Conservation (phyloP, 2,797 vertebrate species). For the Sternarchorhynchus goeldii region DNA sequence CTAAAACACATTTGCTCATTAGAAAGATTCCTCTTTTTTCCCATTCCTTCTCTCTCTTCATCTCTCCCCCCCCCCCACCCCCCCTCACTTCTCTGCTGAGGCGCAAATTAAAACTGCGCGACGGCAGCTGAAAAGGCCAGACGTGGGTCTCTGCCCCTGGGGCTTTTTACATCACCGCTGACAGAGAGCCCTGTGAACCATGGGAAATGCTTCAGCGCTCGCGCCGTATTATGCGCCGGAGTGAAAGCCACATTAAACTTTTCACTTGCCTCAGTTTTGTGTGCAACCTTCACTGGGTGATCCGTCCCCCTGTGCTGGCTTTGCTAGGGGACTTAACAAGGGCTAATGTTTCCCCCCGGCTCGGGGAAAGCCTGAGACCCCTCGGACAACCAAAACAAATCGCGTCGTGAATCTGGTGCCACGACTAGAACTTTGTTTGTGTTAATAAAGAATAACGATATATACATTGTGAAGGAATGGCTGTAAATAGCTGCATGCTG, state of each 20-base stretch:
- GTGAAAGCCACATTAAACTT: conserved; percentile 78
- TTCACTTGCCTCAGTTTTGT: conserved; percentile 77
- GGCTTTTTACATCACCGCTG: conserved; percentile 76
- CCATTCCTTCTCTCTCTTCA: conserved; percentile 20
- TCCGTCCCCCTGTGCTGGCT: conserved; percentile 65
- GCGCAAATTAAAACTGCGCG: conserved; percentile 75
- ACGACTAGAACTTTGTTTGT: conserved; percentile 22
- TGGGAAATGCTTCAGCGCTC: conserved; percentile 79
- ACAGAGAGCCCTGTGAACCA: conserved; percentile 76
- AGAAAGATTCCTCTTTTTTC: conserved; percentile 51
- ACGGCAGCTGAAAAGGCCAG: conserved; percentile 74
- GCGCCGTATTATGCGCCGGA: conserved; percentile 73
- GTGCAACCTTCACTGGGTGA: conserved; percentile 66
- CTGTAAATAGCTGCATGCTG: background rate
- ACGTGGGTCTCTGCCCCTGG: conserved; percentile 71
- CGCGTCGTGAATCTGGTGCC: background rate
- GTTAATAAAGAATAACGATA: conserved; percentile 29
- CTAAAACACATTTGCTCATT: conserved; percentile 44
- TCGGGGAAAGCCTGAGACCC: background rate
- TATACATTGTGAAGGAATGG: conserved; percentile 19
- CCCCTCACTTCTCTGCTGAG: conserved; percentile 52
- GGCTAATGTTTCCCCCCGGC: conserved; percentile 70
- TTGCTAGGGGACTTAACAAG: conserved; percentile 69
- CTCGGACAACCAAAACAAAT: conserved; percentile 34
- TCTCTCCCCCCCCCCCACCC: conserved; percentile 47